Evolutionary conservation across 2,888 invertebrate species (phyloP), one percentile per base, ranked within the genome.

Genomic region (Agrochola macilenta): DNA sequence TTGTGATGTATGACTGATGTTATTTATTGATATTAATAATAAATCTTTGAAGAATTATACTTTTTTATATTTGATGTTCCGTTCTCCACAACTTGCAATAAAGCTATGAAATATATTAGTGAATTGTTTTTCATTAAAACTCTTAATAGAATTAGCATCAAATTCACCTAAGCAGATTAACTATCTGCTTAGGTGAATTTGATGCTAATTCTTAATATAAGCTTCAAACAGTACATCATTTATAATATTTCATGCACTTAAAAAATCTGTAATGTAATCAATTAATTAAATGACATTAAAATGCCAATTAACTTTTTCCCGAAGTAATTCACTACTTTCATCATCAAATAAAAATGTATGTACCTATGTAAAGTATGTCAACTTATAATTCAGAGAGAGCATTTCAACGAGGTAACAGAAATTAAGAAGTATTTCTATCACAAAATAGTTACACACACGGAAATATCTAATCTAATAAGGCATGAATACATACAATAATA

Each of bases 11-110:
- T 93, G 95, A 93, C 86, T 92, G 89, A 89, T 92, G 92, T 91
- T 93, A 95, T 94, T 94, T 95, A 95, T 95, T 95, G 93, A 85
- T 90, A 92, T 73, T 93, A 93, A 89, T 90, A 96, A 95, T 95
- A 96, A 95, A 95, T 92, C 92, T 93, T 92, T 94, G 92, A 94
- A 90, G 82, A 91, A 90, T 92, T 81, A 79, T 70, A 73, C 12
- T 52, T 84, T 70, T 85, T 86, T 87, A 89, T 86, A 87, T 87
- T 88, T 74, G 1, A 17, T 61, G 12, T 12, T 69, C n/a, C 78
- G 12, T 30, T 17, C n/a, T 57, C 20, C 1, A 4, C 7, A 46
- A 17, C 26, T 52, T 61, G 9, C 23, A 76, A 49, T 76, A 64
- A 58, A 76, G 17, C 8, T 23, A 17, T 17, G 23, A 49, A 49